Evolutionary conservation across 1,140 invertebrate genomes (phyloP), one percentile per base, ranked within the genome.

Genomic region (Artemia franciscana): DNA sequence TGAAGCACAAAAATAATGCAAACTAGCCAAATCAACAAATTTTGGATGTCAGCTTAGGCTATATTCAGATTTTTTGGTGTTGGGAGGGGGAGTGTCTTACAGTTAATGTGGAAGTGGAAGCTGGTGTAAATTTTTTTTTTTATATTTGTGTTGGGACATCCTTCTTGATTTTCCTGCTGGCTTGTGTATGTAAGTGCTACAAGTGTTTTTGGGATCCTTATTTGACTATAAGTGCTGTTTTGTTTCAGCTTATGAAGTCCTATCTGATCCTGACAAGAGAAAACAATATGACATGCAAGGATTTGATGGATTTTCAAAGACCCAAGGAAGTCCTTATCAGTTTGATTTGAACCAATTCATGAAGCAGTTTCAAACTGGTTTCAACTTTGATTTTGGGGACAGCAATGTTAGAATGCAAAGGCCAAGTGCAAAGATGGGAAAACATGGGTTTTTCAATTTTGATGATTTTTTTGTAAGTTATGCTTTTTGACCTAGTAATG

Each of bases 261-360:
- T 74, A 3, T 71, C 70, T 18, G 67, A 73, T 63, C 66, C 69
- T 23, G 67, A 73, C 2, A 73, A 71, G 62, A 66, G 71, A 61
- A 68, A 67, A 30, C 67, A 69, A 59, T 74, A 76, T 65, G 73
- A 74, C 63, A 61, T 66, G 26, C 68, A 68, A 63, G 70, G 70
- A n/a, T 63, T 63, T 24, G 21, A 64, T 7, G 61, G 61, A 39
- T 68, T 67, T 57, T 62, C 61, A 59, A 58, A 61, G 15, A 27
- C 60, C 28, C 62, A 65, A 24, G 21, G 26, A n/a, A 39, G 61
- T 26, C 63, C 62, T 56, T 65, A 66, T 18, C 5, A 67, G 56
- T 71, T 71, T 61, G 66, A 73, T 59, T 70, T 71, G 51, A 60
- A 71, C 60, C 68, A 73, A n/a, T 72, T 73, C 64, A 73, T 71